Percentiles rank a stretch among this genome's conserved stretches.
Conservation (phyloP, 2,113 vertebrate species). For the Nothobranchius furzeri region DNA sequence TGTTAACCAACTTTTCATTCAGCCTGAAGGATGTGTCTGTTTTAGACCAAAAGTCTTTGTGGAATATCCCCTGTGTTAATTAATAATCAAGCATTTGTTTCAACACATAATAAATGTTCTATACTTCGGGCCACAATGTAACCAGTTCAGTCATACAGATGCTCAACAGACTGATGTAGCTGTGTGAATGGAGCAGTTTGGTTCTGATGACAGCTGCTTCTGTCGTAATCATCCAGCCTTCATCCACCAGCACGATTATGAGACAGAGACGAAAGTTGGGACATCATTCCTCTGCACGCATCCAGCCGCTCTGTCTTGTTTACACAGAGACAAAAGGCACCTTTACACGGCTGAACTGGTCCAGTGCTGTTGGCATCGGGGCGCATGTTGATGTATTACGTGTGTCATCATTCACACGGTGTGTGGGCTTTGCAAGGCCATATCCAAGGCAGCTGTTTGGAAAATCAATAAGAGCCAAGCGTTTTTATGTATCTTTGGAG, state of each 20-base stretch:
- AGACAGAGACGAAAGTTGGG: conserved; percentile 30
- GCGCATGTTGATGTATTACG: conserved; percentile 39
- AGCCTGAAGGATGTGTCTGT: too few species aligned
- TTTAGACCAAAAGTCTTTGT: too few species aligned
- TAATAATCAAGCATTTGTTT: neutral
- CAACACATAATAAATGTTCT: neutral
- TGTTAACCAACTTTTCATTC: too few species aligned
- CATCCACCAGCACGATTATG: conserved; percentile 14
- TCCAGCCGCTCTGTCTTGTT: conserved; percentile 10
- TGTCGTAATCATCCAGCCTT: conserved; percentile 25
- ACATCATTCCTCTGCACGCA: conserved; percentile 2
- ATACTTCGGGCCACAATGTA: neutral
- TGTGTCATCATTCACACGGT: conserved; percentile 51
- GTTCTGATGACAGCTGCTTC: conserved; percentile 17
- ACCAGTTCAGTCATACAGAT: neutral
- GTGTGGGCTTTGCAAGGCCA: conserved; percentile 59
- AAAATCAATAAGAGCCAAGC: conserved; percentile 55
- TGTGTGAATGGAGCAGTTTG: conserved; percentile 13
- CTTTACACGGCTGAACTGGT: conserved; percentile 40
- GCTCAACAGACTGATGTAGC: conserved; percentile 17
- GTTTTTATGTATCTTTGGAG: conserved; percentile 29
- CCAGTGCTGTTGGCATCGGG: conserved; percentile 17
- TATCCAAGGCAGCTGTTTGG: conserved; percentile 44
- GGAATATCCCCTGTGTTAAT: too few species aligned
- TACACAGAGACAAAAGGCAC: conserved; percentile 38